Conservation (phyloP, 2,113 vertebrate species). For the Dicaeum eximium region DNA sequence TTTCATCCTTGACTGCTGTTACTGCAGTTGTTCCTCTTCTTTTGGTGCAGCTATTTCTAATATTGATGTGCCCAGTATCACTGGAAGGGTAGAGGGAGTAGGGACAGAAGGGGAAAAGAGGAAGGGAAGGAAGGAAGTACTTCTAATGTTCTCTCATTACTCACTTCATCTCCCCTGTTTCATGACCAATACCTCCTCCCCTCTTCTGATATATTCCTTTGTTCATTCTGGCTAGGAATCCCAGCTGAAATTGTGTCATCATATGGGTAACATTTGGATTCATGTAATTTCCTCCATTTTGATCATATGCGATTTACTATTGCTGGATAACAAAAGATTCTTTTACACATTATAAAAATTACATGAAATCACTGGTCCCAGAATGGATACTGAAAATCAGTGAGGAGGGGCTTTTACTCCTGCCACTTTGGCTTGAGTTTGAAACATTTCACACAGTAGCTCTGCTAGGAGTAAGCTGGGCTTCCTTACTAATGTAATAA, state of each 20-base stretch:
- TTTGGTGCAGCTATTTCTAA: not conserved
- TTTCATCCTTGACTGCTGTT: not conserved
- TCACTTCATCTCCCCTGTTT: not conserved
- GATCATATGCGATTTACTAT: not conserved
- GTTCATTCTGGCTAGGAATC: not conserved
- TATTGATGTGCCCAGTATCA: not conserved
- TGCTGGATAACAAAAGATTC: not conserved
- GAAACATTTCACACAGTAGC: constrained; percentile 14
- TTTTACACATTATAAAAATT: not conserved
- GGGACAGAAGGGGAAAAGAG: too few species aligned
- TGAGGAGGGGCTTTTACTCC: not conserved
- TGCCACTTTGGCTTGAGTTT: not conserved
- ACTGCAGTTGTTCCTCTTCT: not conserved
- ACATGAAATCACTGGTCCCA: not conserved
- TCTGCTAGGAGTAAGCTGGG: not conserved
- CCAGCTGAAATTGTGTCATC: not conserved
- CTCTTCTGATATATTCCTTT: not conserved
- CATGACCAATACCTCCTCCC: not conserved
- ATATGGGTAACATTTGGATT: not conserved
- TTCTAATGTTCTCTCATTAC: not conserved
- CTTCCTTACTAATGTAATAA: constrained; percentile 53
- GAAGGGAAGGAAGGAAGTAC: not conserved
- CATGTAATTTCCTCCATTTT: not conserved
- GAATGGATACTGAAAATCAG: not conserved
- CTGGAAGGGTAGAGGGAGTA: not conserved